phyloP scores from a whole-genome alignment of 1,140 invertebrate genomes.

The Chironomus striatipennis region DNA sequence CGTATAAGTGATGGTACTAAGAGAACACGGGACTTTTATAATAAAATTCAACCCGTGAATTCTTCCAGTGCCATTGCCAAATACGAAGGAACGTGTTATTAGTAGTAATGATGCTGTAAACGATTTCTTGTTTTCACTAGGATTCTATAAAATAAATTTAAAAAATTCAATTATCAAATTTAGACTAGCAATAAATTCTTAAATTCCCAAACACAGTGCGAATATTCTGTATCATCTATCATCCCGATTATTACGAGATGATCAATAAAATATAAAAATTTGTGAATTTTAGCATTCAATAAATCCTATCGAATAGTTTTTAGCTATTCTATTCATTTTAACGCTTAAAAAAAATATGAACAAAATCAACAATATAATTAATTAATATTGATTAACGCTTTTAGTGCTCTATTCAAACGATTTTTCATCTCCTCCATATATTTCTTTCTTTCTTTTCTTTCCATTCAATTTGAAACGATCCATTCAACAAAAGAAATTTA shows the following conservation, averaged over 20 bases:
- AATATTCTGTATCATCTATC: too few relatives aligned
- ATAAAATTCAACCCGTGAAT: constrained; percentile 14
- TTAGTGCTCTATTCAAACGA: background rate
- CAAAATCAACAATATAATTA: constrained; percentile 10
- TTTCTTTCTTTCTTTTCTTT: background rate
- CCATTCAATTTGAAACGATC: background rate
- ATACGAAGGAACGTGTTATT: background rate
- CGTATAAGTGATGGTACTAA: constrained; percentile 23
- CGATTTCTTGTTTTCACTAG: too few relatives aligned
- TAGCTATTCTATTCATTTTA: background rate
- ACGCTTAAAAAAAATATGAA: background rate
- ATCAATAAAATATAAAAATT: constrained; percentile 4
- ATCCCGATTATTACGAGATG: too few relatives aligned
- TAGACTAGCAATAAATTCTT: background rate
- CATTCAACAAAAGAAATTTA: constrained; percentile 3
- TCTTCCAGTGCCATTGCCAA: constrained; percentile 22
- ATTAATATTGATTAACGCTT: constrained; percentile 13
- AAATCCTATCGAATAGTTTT: background rate
- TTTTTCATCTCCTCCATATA: too few relatives aligned
- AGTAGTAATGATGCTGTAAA: too few relatives aligned
- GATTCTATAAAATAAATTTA: too few relatives aligned
- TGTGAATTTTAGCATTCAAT: constrained; percentile 10
- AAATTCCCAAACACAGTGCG: background rate
- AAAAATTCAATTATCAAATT: too few relatives aligned
- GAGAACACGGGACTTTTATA: constrained; percentile 15